phyloP scores from a whole-genome alignment of 1,140 invertebrate species.

The Campoletis sonorensis region DNA sequence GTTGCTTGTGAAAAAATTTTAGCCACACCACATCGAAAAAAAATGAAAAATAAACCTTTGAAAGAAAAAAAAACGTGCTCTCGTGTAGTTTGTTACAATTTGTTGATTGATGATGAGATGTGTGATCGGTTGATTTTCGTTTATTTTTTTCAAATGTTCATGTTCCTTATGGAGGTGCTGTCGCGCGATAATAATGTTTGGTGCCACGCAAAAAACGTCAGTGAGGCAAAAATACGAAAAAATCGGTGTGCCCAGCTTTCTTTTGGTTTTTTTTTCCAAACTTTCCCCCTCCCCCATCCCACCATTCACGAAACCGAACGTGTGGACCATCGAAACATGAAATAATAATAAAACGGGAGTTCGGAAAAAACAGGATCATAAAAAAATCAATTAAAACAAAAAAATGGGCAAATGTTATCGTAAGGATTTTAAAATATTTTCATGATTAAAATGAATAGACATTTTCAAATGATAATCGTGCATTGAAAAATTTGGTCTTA shows the following conservation, averaged over 20 bases:
- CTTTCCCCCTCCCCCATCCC: no score
- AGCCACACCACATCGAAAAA: constrained; percentile 75
- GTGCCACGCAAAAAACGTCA: constrained; percentile 73
- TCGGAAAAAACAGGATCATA: not conserved
- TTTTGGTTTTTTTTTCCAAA: not conserved
- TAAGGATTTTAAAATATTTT: no score
- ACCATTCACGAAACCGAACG: constrained; percentile 13
- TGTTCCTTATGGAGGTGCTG: constrained; percentile 57
- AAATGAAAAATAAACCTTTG: constrained; percentile 19
- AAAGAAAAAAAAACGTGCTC: constrained; percentile 61
- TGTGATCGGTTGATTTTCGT: constrained; percentile 43
- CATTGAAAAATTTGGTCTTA: no score
- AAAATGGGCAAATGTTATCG: not conserved
- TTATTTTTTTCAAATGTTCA: constrained; percentile 50
- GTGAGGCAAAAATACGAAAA: constrained; percentile 73
- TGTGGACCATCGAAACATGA: not conserved
- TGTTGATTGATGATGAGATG: constrained; percentile 44
- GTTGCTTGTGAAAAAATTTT: constrained; percentile 67
- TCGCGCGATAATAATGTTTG: constrained; percentile 66
- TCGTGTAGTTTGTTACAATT: constrained; percentile 60
- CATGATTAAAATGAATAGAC: no score
- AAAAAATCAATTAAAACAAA: constrained; percentile 43
- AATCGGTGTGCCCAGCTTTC: constrained; percentile 57
- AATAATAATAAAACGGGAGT: not conserved
- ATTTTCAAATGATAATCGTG: no score